Evolutionary conservation across 2,113 vertebrate genomes (phyloP).

Genomic region (Nanorana parkeri): DNA sequence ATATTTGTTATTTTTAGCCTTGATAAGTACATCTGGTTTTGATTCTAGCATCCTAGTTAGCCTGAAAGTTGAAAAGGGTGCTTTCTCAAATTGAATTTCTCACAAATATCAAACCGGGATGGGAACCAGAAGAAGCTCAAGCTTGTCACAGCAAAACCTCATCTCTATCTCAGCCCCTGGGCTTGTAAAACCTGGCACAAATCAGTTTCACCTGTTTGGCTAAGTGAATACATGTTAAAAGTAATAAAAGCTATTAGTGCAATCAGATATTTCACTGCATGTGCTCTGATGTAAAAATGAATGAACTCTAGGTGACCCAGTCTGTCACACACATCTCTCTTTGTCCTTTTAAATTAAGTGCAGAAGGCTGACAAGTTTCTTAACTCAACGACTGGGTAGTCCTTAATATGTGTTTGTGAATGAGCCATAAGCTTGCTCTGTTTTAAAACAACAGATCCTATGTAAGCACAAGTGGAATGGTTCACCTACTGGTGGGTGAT

Average conservation of each 20-base stretch:
- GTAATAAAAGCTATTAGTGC: conserved; percentile 78
- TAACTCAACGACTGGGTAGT: conserved; percentile 13
- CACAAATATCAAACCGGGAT: conserved; percentile 86
- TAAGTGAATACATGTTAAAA: conserved; percentile 79
- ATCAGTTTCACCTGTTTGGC: conserved; percentile 92
- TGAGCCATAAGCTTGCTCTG: conserved; percentile 31
- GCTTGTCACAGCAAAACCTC: conserved; percentile 75
- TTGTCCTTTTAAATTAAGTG: conserved; percentile 71
- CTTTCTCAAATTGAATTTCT: conserved; percentile 91
- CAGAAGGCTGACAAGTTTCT: conserved; percentile 65
- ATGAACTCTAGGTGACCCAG: conserved; percentile 79
- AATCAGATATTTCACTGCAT: conserved; percentile 74
- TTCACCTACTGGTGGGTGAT: conserved; percentile 19
- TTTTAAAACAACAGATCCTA: conserved; percentile 52
- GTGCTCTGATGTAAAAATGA: conserved; percentile 71
- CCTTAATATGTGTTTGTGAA: conserved; percentile 36
- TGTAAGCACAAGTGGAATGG: conserved; percentile 10
- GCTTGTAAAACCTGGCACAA: conserved; percentile 78
- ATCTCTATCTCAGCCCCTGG: conserved; percentile 75
- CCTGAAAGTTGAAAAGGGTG: conserved; percentile 89
- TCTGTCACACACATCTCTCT: conserved; percentile 68
- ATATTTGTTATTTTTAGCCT: conserved; percentile 95
- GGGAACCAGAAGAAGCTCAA: conserved; percentile 77
- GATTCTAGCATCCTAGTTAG: conserved; percentile 89
- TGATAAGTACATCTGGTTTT: conserved; percentile 98